Percentiles rank a stretch among this genome's conserved stretches.
Evolutionary conservation across 2,113 vertebrate species (phyloP).

Genomic region (Oreotrochilus melanogaster): DNA sequence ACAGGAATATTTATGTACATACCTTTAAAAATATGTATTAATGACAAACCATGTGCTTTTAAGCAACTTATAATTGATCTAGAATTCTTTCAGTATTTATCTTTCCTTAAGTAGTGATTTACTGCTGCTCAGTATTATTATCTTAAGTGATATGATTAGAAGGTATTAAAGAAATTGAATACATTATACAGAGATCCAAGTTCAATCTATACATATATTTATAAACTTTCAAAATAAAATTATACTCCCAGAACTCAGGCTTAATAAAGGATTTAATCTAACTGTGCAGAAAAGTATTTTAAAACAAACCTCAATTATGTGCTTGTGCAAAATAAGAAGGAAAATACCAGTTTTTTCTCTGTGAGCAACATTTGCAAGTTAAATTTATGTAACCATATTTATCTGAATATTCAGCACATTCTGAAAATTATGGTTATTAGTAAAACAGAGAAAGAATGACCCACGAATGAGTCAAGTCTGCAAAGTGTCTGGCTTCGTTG

Average conservation of each 20-base stretch:
- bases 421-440: not conserved
- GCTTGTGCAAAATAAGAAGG: not conserved
- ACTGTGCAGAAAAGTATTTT: not conserved
- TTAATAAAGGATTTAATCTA: not conserved
- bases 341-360: not conserved
- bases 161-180: not conserved
- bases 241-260: not conserved
- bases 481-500: not conserved
- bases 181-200: not conserved
- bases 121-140: not conserved
- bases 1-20: not conserved
- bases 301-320: not conserved
- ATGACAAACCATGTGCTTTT: not conserved
- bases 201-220: not conserved
- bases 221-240: not conserved
- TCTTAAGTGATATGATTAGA: constrained; percentile 2
- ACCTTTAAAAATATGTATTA: not conserved
- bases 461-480: not conserved
- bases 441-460: not conserved
- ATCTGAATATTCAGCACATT: not conserved
- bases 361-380: not conserved
- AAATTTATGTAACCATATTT: not conserved
- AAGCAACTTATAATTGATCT: not conserved
- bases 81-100: not conserved
- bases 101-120: not conserved